These are phyloP conservation scores for Sorex maritimensis DNA, from an alignment of 2,797 vertebrate species.

Conservation along the genomic window DNA sequence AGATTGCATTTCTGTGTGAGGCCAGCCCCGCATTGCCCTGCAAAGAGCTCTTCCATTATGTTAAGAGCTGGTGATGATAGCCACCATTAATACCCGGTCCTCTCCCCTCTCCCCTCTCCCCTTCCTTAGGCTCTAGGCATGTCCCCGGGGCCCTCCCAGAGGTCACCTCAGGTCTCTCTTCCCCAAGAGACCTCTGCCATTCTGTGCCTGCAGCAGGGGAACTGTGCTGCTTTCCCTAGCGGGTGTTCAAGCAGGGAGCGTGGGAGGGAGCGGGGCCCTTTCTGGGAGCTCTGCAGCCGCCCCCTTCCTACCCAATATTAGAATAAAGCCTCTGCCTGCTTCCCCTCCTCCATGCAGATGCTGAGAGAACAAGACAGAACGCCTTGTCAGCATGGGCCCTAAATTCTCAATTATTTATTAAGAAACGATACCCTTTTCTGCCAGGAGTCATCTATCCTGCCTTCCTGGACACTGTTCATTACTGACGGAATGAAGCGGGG, in stretches of 20 bases:
- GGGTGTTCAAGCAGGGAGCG: background rate
- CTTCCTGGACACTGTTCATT: constrained; percentile 72
- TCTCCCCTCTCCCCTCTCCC: constrained; percentile 79
- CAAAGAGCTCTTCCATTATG: constrained; percentile 81
- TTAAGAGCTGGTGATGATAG: constrained; percentile 83
- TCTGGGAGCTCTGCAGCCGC: background rate
- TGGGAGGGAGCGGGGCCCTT: background rate
- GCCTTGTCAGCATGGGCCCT: constrained; percentile 76
- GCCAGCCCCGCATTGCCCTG: constrained; percentile 67
- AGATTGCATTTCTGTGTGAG: constrained; percentile 82
- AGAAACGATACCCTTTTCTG: constrained; percentile 83
- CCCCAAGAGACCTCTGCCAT: constrained; percentile 78
- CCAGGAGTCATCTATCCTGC: constrained; percentile 74
- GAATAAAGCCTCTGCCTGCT: constrained; percentile 74
- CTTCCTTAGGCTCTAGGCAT: constrained; percentile 74
- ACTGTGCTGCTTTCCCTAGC: constrained; percentile 30
- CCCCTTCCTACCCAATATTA: constrained; percentile 21
- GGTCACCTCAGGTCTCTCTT: constrained; percentile 78
- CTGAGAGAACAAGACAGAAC: constrained; percentile 85
- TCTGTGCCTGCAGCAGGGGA: constrained; percentile 60
- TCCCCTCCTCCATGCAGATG: constrained; percentile 58
- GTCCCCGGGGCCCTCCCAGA: constrained; percentile 81
- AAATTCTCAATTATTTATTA: constrained; percentile 87
- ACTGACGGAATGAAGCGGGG: constrained; percentile 67
- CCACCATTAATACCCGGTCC: constrained; percentile 81